phyloP scores from a whole-genome alignment of 2,888 invertebrate genomes.

The Asteroscopus sphinx region DNA sequence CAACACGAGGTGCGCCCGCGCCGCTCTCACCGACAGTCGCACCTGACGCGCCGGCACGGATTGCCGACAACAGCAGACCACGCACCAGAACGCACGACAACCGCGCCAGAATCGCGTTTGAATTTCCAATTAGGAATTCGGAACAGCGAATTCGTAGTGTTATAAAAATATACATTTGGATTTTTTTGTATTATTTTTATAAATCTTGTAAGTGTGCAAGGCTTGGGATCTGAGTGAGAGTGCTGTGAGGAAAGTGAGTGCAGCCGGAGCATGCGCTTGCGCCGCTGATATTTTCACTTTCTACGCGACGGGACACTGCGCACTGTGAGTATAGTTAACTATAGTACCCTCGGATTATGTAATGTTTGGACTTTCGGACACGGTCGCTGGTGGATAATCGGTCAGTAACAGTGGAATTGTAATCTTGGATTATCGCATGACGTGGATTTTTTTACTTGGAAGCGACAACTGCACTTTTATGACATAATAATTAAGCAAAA shows the following conservation, averaged over 20 bases:
- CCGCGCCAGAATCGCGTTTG: constrained; percentile 63
- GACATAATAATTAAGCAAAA: not conserved
- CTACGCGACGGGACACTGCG: constrained; percentile 80
- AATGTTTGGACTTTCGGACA: constrained; percentile 46
- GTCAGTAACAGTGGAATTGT: constrained; percentile 8
- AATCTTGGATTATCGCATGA: not conserved
- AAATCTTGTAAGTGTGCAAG: constrained; percentile 43
- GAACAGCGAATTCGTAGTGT: constrained; percentile 62
- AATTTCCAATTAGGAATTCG: constrained; percentile 65
- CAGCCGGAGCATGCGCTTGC: constrained; percentile 76
- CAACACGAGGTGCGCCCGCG: constrained; percentile 61
- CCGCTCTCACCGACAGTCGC: constrained; percentile 68
- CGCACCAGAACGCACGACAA: constrained; percentile 43
- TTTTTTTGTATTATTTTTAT: constrained; percentile 34
- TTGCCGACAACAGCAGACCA: constrained; percentile 56
- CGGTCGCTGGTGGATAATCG: constrained; percentile 13
- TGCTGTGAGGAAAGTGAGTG: constrained; percentile 78
- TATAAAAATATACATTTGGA: constrained; percentile 28
- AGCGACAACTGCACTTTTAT: not conserved
- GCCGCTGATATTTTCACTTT: constrained; percentile 83
- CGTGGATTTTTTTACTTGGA: too few species aligned
- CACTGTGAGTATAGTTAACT: constrained; percentile 74
- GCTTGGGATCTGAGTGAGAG: constrained; percentile 70
- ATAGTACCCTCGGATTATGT: constrained; percentile 61
- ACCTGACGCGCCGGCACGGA: constrained; percentile 70